phyloP scores from a whole-genome alignment of 2,888 invertebrate species.

The Carterocephalus palaemon region DNA sequence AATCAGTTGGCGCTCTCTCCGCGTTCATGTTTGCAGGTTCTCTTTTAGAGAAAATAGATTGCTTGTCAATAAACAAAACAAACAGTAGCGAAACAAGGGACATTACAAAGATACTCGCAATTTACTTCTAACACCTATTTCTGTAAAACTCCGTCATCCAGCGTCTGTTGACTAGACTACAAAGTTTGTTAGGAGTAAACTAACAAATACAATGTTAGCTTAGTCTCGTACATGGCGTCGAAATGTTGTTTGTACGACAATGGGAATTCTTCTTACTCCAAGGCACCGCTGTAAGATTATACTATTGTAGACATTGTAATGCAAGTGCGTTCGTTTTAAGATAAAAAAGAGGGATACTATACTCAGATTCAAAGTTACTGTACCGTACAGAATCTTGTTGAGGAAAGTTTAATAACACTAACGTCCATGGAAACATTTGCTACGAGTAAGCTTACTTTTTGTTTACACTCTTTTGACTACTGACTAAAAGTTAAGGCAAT shows the following conservation, averaged over 20 bases:
- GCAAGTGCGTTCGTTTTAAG: too few species aligned
- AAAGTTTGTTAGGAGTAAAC: slow-evolving; percentile 30
- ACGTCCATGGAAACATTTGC: slow-evolving; percentile 18
- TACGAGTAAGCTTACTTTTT: slow-evolving; percentile 14
- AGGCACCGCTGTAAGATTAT: too few species aligned
- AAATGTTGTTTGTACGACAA: neutral
- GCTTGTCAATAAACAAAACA: slow-evolving; percentile 67
- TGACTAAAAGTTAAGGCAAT: slow-evolving; percentile 20
- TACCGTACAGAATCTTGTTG: too few species aligned
- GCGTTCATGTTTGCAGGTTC: slow-evolving; percentile 53
- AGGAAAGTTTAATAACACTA: slow-evolving; percentile 9
- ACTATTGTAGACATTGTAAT: too few species aligned
- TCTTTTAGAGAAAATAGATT: slow-evolving; percentile 63
- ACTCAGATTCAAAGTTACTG: neutral
- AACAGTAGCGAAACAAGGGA: slow-evolving; percentile 55
- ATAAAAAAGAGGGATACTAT: too few species aligned
- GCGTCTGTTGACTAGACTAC: slow-evolving; percentile 38
- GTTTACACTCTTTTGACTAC: slow-evolving; percentile 9
- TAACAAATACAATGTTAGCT: slow-evolving; percentile 3
- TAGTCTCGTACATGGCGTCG: neutral
- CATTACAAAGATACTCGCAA: slow-evolving; percentile 43
- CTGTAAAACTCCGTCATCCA: slow-evolving; percentile 38
- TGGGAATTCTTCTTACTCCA: too few species aligned
- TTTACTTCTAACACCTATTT: slow-evolving; percentile 44
- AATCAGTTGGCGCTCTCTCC: slow-evolving; percentile 54